These are phyloP conservation scores for Hippoglossus stenolepis DNA, from an alignment of 2,113 vertebrate species.

Conservation along the genomic window DNA sequence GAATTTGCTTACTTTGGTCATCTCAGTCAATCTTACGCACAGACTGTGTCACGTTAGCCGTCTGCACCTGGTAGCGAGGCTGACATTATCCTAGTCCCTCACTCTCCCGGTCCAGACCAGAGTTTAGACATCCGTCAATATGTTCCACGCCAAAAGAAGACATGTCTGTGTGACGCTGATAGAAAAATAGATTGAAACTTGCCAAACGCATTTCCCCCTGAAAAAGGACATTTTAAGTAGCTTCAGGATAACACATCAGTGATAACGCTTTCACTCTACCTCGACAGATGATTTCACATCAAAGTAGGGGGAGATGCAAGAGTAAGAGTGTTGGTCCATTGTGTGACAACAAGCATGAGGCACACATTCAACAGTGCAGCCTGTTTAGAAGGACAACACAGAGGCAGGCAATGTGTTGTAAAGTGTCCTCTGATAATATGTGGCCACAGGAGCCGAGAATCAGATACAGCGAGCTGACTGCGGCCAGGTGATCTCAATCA, in stretches of 20 bases:
- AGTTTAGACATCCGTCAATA: slow-evolving; percentile 62
- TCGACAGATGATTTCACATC: slow-evolving; percentile 44
- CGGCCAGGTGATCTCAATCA: slow-evolving; percentile 72
- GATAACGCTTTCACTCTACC: slow-evolving; percentile 51
- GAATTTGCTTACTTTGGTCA: slow-evolving; percentile 72
- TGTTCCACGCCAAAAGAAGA: slow-evolving; percentile 45
- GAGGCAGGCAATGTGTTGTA: slow-evolving; percentile 45
- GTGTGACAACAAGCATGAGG: slow-evolving; percentile 45
- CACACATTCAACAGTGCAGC: slow-evolving; percentile 51
- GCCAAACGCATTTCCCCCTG: slow-evolving; percentile 28
- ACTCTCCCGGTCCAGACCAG: slow-evolving; percentile 17
- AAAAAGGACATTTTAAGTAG: slow-evolving; percentile 61
- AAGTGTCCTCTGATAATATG: slow-evolving; percentile 44
- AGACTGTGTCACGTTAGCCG: slow-evolving; percentile 56
- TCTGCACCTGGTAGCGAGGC: slow-evolving; percentile 56
- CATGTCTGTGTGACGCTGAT: slow-evolving; percentile 66
- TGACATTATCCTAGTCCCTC: slow-evolving; percentile 70
- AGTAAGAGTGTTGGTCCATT: slow-evolving; percentile 30
- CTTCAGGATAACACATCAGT: slow-evolving; percentile 56
- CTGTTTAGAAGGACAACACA: slow-evolving; percentile 64
- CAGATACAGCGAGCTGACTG: slow-evolving; percentile 57
- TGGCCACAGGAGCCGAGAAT: slow-evolving; percentile 53
- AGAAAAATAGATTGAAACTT: slow-evolving; percentile 78
- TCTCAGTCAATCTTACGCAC: slow-evolving; percentile 72
- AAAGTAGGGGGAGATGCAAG: slow-evolving; percentile 33